These are phyloP conservation scores for Cryptomyrus ogoouensis DNA, from an alignment of 2,113 vertebrate genomes.

Conservation along the genomic window DNA sequence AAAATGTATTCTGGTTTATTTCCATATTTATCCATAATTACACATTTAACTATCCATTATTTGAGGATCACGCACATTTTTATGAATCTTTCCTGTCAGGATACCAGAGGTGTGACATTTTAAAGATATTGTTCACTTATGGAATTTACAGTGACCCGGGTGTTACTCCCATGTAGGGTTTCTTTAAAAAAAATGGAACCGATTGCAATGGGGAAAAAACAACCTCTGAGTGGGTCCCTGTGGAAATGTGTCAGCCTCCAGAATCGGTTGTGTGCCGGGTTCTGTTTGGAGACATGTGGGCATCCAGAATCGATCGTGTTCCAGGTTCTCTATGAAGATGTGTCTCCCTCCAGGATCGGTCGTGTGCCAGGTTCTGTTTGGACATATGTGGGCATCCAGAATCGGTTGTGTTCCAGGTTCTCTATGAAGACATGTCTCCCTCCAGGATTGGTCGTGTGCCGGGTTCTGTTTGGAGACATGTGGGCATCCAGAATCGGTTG, in stretches of 20 bases:
- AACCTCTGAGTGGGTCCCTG: neutral
- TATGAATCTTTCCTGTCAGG: neutral
- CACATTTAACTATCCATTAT: neutral
- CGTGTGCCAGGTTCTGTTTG: too few species aligned
- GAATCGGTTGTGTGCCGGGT: neutral
- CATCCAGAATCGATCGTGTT: too few species aligned
- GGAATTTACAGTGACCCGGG: neutral
- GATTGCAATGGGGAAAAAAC: neutral
- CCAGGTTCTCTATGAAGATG: too few species aligned
- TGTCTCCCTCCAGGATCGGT: too few species aligned
- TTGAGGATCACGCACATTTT: neutral
- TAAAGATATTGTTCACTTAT: neutral
- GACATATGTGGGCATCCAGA: too few species aligned
- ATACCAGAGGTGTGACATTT: neutral
- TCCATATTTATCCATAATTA: conserved; percentile 3
- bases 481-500: too few species aligned
- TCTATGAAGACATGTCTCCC: too few species aligned
- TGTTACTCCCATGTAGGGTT: neutral
- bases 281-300: too few species aligned
- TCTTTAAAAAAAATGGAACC: neutral
- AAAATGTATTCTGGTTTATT: neutral
- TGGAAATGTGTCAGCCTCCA: neutral
- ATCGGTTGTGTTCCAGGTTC: too few species aligned
- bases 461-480: too few species aligned
- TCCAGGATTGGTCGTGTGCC: too few species aligned